Conservation (phyloP, 92 coral and sea anemone genomes). For the Phenganax marumi region DNA sequence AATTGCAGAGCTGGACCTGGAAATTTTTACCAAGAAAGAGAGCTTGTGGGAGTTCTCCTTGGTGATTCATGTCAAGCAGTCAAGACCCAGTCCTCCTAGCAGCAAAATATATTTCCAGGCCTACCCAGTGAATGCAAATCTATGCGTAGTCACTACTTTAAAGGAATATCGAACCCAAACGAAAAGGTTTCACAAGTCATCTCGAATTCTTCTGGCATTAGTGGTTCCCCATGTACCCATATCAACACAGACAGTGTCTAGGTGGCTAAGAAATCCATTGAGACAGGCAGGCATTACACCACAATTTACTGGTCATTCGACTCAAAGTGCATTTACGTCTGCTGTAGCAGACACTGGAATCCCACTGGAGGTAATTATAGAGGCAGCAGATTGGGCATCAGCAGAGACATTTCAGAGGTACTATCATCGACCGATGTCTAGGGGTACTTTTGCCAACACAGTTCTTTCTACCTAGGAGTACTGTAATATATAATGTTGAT, state of each 20-base stretch:
- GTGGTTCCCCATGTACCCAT: conserved; percentile 39
- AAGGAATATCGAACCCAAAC: conserved; percentile 43
- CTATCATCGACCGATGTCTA: neutral
- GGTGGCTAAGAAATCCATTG: conserved; percentile 51
- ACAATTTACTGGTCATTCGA: conserved; percentile 52
- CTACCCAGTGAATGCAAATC: conserved; percentile 34
- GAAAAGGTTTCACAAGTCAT: conserved; percentile 1
- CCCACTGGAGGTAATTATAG: conserved; percentile 44
- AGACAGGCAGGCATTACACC: conserved; percentile 39
- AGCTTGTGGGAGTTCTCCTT: conserved; percentile 33
- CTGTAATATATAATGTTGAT: neutral
- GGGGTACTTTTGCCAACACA: neutral
- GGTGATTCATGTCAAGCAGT: conserved; percentile 19
- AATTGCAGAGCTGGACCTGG: conserved; percentile 46
- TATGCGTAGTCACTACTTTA: conserved; percentile 35
- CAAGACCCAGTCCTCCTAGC: neutral
- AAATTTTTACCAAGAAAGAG: conserved; percentile 28
- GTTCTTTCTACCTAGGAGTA: neutral
- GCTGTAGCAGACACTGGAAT: conserved; percentile 47
- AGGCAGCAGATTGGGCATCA: conserved; percentile 58
- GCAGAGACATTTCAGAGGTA: conserved; percentile 33
- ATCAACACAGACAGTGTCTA: no score
- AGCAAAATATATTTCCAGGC: conserved; percentile 33
- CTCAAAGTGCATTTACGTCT: conserved; percentile 60
- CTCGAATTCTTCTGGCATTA: conserved; percentile 38